phyloP scores from a whole-genome alignment of 2,888 invertebrate species.

The Portevinia maculata region DNA sequence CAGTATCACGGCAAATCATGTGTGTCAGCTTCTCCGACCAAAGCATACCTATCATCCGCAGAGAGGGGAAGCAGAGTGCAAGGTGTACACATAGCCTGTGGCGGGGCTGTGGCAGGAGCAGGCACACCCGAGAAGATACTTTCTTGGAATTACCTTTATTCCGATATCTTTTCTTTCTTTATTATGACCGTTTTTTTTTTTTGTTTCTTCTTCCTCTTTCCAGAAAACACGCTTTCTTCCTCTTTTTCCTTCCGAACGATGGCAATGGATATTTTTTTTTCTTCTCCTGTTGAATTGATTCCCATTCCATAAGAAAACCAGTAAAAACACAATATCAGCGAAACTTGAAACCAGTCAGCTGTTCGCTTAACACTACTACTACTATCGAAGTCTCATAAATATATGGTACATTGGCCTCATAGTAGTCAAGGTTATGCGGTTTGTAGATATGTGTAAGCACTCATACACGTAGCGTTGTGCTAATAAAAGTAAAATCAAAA shows the following conservation, averaged over 20 bases:
- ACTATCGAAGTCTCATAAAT: neutral
- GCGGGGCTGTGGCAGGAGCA: neutral
- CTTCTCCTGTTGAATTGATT: constrained; percentile 24
- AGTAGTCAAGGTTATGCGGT: constrained; percentile 49
- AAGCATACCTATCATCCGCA: constrained; percentile 6
- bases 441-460: neutral
- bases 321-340: constrained; percentile 15
- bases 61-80: neutral
- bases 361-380: constrained; percentile 35
- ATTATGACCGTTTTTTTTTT: constrained; percentile 16
- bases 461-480: neutral
- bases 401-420: constrained; percentile 39
- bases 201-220: neutral
- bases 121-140: constrained; percentile 59
- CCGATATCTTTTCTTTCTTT: constrained; percentile 48
- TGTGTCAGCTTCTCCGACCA: constrained; percentile 29
- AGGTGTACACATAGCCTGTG: constrained; percentile 8
- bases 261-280: constrained; percentile 8
- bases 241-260: constrained; percentile 59
- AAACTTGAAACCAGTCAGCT: constrained; percentile 66
- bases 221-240: constrained; percentile 28
- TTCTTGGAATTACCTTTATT: constrained; percentile 65
- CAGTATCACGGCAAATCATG: constrained; percentile 52
- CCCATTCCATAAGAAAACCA: constrained; percentile 1
- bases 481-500: neutral